A percentile compares a stretch with the other conserved stretches of the same genome.
Evolutionary conservation across 2,113 vertebrate genomes (phyloP).

Genomic region (Callipepla californica): DNA sequence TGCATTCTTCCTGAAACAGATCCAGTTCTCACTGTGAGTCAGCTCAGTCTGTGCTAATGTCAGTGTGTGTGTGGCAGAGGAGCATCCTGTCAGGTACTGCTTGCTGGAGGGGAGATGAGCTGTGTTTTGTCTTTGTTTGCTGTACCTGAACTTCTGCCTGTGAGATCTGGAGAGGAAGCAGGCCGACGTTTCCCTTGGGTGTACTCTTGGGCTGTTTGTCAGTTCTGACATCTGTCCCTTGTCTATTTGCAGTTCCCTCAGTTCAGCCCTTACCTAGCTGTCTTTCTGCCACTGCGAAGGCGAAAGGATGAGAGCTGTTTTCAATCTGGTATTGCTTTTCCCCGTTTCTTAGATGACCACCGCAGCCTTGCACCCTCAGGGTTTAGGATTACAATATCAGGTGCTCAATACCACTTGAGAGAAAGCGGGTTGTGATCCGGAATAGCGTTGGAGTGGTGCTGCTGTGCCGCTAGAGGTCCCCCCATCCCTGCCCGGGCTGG

Average conservation of each 20-base stretch:
- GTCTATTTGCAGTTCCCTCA: background rate
- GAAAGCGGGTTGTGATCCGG: background rate
- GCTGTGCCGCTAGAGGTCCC: slow-evolving; percentile 68
- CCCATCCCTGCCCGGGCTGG: background rate
- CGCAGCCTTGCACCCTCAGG: background rate
- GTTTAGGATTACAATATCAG: background rate
- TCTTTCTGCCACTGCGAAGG: background rate
- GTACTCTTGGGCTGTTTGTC: background rate
- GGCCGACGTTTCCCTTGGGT: background rate
- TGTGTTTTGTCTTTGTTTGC: background rate
- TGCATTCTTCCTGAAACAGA: background rate
- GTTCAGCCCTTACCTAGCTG: background rate
- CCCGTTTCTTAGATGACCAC: background rate
- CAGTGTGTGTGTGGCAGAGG: background rate
- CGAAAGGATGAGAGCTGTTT: background rate
- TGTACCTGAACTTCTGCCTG: background rate
- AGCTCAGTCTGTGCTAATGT: background rate
- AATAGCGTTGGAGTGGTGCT: background rate
- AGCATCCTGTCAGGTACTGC: background rate
- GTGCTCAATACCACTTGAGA: accelerated
- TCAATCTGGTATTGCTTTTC: accelerated
- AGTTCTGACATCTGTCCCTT: background rate
- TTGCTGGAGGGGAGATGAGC: background rate
- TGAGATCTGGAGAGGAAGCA: background rate
- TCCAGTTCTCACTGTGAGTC: background rate